Evolutionary conservation across 2,797 vertebrate genomes (phyloP).

Genomic region (Mormyrops boulengeri): DNA sequence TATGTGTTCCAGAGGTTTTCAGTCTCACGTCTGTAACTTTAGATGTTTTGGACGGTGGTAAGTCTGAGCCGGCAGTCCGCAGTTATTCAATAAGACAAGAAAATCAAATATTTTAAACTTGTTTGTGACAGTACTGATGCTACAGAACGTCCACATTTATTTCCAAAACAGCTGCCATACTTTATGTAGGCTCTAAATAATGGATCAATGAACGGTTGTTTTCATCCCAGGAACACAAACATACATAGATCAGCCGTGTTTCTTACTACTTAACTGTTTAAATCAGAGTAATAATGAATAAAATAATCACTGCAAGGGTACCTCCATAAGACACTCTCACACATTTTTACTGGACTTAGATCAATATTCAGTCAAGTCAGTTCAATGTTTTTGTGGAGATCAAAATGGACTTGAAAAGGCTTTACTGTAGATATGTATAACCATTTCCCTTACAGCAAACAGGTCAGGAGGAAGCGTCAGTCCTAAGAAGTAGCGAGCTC

Average conservation of each 20-base stretch:
- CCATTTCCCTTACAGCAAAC: constrained; percentile 2
- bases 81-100: background rate
- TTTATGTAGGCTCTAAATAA: constrained; percentile 27
- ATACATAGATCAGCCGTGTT: constrained; percentile 11
- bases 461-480: constrained; percentile 9
- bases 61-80: background rate
- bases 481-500: background rate
- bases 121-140: constrained; percentile 9
- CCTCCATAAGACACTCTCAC: background rate
- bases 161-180: background rate
- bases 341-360: background rate
- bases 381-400: constrained; percentile 5
- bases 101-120: constrained; percentile 5
- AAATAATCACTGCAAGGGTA: background rate
- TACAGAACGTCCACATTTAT: background rate
- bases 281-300: background rate
- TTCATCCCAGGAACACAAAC: constrained; percentile 11
- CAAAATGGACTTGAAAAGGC: constrained; percentile 4
- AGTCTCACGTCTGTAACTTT: background rate
- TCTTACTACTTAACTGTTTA: background rate
- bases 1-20: background rate
- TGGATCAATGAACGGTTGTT: constrained; percentile 27
- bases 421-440: constrained; percentile 9
- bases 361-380: background rate
- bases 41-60: background rate